A percentile compares a stretch with the other conserved stretches of the same genome.
Conservation (phyloP, 2,797 vertebrate species). For the Momotus momota region DNA sequence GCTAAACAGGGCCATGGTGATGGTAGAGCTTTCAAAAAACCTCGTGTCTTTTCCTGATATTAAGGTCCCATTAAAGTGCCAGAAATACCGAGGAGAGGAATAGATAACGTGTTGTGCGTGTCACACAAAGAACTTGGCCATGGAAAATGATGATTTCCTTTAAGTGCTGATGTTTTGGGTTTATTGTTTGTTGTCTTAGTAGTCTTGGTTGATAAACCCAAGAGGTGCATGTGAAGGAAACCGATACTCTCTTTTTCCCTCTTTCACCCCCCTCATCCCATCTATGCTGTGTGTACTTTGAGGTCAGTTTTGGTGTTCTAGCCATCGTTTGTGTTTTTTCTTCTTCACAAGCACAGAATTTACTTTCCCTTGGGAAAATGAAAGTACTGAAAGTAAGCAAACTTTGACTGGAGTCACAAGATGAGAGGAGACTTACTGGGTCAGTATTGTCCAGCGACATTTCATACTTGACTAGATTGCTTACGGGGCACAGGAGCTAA, state of each 20-base stretch:
- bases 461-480: neutral
- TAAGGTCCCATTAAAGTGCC: neutral
- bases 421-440: neutral
- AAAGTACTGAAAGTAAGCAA: neutral
- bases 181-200: neutral
- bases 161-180: neutral
- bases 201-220: neutral
- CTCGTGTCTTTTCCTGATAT: neutral
- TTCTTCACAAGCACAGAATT: neutral
- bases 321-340: neutral
- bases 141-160: neutral
- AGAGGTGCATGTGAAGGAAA: neutral
- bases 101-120: neutral
- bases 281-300: rapidly evolving
- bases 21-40: neutral
- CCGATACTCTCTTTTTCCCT: rapidly evolving
- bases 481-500: neutral
- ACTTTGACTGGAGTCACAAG: neutral
- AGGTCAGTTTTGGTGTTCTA: neutral
- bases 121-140: neutral
- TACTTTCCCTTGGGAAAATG: neutral
- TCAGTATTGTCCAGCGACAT: neutral
- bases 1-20: neutral
- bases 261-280: rapidly evolving
- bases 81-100: neutral